Percentiles rank a stretch among this genome's conserved stretches.
Evolutionary conservation across 2,888 invertebrate species (phyloP).

Genomic region (Anarsia innoxiella): DNA sequence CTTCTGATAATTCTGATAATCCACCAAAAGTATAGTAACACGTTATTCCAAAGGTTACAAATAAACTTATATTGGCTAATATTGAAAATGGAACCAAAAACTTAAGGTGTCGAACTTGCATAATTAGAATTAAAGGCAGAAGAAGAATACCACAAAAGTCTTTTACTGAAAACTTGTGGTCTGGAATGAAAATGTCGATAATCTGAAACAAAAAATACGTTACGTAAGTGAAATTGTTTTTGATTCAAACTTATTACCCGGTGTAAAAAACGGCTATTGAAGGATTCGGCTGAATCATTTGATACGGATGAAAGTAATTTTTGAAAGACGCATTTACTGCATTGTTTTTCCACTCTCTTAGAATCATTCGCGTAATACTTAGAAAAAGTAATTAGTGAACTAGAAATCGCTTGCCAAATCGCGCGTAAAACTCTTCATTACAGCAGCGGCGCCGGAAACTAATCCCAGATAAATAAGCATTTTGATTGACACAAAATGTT

Average conservation of each 20-base stretch:
- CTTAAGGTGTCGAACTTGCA: constrained; percentile 82
- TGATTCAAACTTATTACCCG: too few relatives aligned
- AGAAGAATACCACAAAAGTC: constrained; percentile 80
- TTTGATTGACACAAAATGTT: too few relatives aligned
- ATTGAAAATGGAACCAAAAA: constrained; percentile 92
- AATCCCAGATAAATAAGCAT: too few relatives aligned
- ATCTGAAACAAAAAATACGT: constrained; percentile 60
- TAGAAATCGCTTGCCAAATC: too few relatives aligned
- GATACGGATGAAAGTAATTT: background rate
- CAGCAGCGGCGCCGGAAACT: too few relatives aligned
- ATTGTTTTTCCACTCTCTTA: too few relatives aligned
- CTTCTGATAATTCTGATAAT: constrained; percentile 41
- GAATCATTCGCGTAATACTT: too few relatives aligned
- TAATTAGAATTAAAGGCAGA: constrained; percentile 80
- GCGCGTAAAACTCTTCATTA: too few relatives aligned
- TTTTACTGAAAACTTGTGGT: constrained; percentile 64
- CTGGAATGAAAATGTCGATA: constrained; percentile 49
- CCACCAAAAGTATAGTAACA: constrained; percentile 85
- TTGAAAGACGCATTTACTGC: background rate
- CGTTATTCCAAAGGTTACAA: constrained; percentile 85
- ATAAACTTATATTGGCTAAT: constrained; percentile 87
- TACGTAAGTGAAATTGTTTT: too few relatives aligned
- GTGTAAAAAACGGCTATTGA: background rate
- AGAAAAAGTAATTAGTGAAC: too few relatives aligned
- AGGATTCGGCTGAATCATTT: background rate